Conservation (phyloP, 2,113 vertebrate species). For the Chamaea fasciata region DNA sequence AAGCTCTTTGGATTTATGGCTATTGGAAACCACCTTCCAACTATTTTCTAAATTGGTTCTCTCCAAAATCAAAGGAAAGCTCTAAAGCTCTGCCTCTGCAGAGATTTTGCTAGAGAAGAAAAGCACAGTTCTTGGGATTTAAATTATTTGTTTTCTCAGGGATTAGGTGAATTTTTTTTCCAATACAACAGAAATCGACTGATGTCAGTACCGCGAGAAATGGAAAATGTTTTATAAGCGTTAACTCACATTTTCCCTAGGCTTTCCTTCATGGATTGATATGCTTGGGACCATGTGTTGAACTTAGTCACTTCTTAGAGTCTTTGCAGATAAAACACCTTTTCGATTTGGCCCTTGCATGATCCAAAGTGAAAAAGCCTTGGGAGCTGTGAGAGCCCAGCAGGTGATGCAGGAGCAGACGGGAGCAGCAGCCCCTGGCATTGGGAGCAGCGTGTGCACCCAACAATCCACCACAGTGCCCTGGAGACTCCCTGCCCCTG, state of each 20-base stretch:
- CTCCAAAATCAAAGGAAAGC: background rate
- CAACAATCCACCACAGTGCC: background rate
- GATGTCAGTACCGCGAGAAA: background rate
- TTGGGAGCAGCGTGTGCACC: background rate
- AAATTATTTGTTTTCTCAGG: slow-evolving; percentile 1
- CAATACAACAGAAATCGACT: background rate
- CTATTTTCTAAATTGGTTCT: slow-evolving; percentile 20
- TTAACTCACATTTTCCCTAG: background rate
- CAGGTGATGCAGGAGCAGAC: background rate
- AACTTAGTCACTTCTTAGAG: background rate
- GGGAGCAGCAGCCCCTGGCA: background rate
- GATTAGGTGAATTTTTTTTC: background rate
- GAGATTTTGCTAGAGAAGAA: background rate
- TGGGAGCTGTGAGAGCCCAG: background rate
- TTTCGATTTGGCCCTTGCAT: background rate
- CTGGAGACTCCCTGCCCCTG: background rate
- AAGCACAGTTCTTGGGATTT: background rate
- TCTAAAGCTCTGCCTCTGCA: background rate
- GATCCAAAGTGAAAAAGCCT: background rate
- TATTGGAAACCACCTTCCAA: background rate
- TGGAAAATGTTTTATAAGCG: background rate
- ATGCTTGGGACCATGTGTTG: background rate
- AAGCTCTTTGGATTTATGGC: background rate
- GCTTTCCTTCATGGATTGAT: background rate
- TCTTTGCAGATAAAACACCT: background rate